phyloP scores from a whole-genome alignment of 1,140 invertebrate genomes.

The Drosophila rufa region DNA sequence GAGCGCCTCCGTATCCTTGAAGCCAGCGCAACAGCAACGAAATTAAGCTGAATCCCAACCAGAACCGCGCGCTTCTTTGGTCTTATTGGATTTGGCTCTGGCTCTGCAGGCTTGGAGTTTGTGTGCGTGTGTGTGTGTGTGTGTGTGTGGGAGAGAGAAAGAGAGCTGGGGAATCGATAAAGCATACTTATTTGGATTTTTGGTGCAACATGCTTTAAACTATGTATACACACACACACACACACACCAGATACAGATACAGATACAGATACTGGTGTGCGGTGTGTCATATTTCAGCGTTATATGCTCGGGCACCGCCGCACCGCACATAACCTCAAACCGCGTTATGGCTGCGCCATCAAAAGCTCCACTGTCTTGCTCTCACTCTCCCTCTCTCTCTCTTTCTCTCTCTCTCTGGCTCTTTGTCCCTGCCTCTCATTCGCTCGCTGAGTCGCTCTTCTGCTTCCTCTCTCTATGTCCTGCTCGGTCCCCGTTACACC shows the following conservation, averaged over 20 bases:
- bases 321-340: slow-evolving; percentile 66
- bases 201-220: slow-evolving; percentile 81
- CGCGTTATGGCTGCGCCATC: slow-evolving; percentile 49
- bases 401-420: background rate
- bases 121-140: slow-evolving; percentile 25
- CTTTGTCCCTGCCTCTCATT: slow-evolving; percentile 2
- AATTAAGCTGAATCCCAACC: slow-evolving; percentile 61
- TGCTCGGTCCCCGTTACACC: slow-evolving; percentile 58
- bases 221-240: slow-evolving; percentile 21
- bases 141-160: slow-evolving; percentile 1
- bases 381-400: slow-evolving; percentile 1
- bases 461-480: slow-evolving; percentile 16
- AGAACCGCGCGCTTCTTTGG: slow-evolving; percentile 67
- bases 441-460: slow-evolving; percentile 6
- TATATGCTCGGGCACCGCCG: slow-evolving; percentile 46
- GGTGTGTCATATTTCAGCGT: slow-evolving; percentile 54
- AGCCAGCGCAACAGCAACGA: slow-evolving; percentile 62
- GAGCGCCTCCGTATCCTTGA: slow-evolving; percentile 20
- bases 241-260: slow-evolving; percentile 24
- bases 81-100: slow-evolving; percentile 66
- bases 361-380: slow-evolving; percentile 48
- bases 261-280: slow-evolving; percentile 23
- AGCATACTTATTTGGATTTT: slow-evolving; percentile 81
- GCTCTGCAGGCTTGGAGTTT: slow-evolving; percentile 19
- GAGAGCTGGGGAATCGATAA: slow-evolving; percentile 69